These are phyloP conservation scores for Resseliella maxima DNA, from an alignment of 2,888 invertebrate species.

Conservation along the genomic window DNA sequence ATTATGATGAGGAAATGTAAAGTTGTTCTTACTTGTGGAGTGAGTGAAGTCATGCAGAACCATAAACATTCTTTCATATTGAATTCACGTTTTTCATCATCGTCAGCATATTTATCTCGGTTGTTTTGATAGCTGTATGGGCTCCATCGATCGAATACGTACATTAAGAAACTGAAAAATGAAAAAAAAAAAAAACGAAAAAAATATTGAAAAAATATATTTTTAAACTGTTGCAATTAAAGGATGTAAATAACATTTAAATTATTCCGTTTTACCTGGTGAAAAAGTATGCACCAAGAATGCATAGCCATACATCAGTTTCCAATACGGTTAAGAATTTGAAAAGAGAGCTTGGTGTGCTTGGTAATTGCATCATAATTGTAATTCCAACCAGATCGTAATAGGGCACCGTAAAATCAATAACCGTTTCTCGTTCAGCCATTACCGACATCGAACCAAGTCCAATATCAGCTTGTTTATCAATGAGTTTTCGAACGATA, in stretches of 20 bases:
- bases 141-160: slow-evolving; percentile 96
- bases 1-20: too few species aligned
- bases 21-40: slow-evolving; percentile 73
- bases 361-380: slow-evolving; percentile 92
- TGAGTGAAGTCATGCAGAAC: slow-evolving; percentile 99
- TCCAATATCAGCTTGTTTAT: slow-evolving; percentile 92
- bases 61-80: slow-evolving; percentile 96
- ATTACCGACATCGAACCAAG: slow-evolving; percentile 94
- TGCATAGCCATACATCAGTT: slow-evolving; percentile 96
- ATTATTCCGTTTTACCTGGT: slow-evolving; percentile 68
- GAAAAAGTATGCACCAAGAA: slow-evolving; percentile 93
- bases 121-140: slow-evolving; percentile 98
- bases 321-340: slow-evolving; percentile 97
- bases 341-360: slow-evolving; percentile 90
- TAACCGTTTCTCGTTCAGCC: slow-evolving; percentile 96
- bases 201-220: slow-evolving; percentile 60
- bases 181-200: slow-evolving; percentile 56
- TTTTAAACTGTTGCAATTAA: background rate
- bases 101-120: slow-evolving; percentile 89
- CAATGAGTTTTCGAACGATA: slow-evolving; percentile 82
- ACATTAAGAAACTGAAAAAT: slow-evolving; percentile 83
- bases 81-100: slow-evolving; percentile 94
- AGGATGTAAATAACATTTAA: background rate
- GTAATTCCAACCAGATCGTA: slow-evolving; percentile 98
- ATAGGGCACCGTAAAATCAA: slow-evolving; percentile 98